These are phyloP conservation scores for Tiphia femorata DNA, from an alignment of 2,888 invertebrate species.

Conservation along the genomic window DNA sequence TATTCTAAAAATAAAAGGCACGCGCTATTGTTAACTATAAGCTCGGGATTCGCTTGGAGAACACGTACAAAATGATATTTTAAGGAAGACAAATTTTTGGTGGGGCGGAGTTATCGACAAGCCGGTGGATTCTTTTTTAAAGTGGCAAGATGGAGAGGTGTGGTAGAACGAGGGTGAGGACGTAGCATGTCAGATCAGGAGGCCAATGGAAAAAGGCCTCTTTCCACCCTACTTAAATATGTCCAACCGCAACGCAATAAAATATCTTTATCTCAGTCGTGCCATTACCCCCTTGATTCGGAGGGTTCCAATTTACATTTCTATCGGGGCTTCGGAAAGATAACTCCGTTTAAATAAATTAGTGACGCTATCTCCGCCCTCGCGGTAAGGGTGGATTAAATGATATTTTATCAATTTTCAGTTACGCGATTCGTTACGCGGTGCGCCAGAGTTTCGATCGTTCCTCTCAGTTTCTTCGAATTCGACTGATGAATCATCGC, in stretches of 20 bases:
- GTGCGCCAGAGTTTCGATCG: constrained; percentile 30
- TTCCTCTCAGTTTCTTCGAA: constrained; percentile 3
- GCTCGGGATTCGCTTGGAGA: too few species aligned
- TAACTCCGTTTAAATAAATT: constrained; percentile 70
- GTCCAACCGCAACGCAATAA: constrained; percentile 65
- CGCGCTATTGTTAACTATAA: too few species aligned
- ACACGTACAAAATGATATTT: too few species aligned
- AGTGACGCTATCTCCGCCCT: constrained; percentile 65
- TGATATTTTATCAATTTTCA: constrained; percentile 68
- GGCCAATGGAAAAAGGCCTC: constrained; percentile 35
- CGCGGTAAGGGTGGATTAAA: constrained; percentile 57
- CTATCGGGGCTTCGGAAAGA: constrained; percentile 67
- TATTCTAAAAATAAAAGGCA: too few species aligned
- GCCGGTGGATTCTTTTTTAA: too few species aligned
- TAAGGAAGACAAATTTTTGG: too few species aligned
- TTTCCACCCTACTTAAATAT: constrained; percentile 62
- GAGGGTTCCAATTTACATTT: constrained; percentile 66
- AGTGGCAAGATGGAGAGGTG: too few species aligned
- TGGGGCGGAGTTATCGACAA: too few species aligned
- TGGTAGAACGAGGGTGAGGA: background rate
- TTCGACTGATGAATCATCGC: background rate
- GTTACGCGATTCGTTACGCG: constrained; percentile 64
- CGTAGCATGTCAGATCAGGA: constrained; percentile 3
- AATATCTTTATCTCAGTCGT: constrained; percentile 68
- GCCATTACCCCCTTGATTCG: constrained; percentile 67